These are phyloP conservation scores for Miichthys miiuy DNA, from an alignment of 2,797 vertebrate genomes.

Conservation along the genomic window DNA sequence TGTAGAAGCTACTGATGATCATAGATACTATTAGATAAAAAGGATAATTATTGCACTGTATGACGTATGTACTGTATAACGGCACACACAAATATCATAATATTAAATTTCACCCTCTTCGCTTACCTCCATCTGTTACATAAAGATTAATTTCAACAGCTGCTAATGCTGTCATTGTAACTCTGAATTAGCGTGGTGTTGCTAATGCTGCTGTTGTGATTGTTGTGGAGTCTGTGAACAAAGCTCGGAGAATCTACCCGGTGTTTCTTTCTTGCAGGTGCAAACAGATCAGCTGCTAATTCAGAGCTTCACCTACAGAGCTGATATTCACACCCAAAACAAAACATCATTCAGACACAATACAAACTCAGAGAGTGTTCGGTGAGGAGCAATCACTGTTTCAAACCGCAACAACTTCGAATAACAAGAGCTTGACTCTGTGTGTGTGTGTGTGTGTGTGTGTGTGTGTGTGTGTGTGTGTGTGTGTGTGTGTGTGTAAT, in stretches of 20 bases:
- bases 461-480: constrained; percentile 25
- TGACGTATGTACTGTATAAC: no score
- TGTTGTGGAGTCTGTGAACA: constrained; percentile 4
- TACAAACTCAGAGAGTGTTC: constrained; percentile 34
- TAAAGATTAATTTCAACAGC: neutral
- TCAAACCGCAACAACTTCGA: constrained; percentile 53
- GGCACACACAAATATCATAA: no score
- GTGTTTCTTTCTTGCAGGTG: constrained; percentile 41
- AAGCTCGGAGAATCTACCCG: neutral
- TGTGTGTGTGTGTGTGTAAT: constrained; percentile 60
- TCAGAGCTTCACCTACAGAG: constrained; percentile 50
- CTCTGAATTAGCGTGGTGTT: constrained; percentile 18
- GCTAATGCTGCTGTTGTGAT: neutral
- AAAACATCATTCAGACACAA: constrained; percentile 65
- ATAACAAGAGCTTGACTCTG: constrained; percentile 42
- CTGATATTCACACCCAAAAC: constrained; percentile 55
- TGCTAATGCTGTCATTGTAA: neutral
- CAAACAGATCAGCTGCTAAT: constrained; percentile 52
- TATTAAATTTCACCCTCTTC: no score
- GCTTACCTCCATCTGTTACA: neutral
- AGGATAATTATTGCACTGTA: no score
- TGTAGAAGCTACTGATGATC: no score
- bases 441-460: constrained; percentile 39
- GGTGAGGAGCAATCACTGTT: constrained; percentile 53
- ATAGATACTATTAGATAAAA: no score